Base-by-base conservation (phyloP, 1,140 invertebrate species). In the Ceratina japonica region DNA sequence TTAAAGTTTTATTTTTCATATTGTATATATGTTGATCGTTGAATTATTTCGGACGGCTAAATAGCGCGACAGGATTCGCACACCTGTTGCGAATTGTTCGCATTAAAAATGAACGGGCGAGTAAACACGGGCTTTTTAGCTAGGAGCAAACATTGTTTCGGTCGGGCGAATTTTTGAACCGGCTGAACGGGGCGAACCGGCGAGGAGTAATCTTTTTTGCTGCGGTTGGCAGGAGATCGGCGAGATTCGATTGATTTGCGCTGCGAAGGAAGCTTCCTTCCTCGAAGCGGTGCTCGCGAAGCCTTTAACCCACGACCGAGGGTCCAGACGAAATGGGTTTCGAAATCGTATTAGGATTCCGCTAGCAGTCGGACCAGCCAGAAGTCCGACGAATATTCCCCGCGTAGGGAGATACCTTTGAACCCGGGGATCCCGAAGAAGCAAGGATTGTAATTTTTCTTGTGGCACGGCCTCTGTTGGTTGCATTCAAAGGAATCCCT, bases 341-440 rank as follows among this genome's bases (percentile, higher is more conserved):
- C 73, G 59, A 84, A 69, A 85, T 84, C 74, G 83, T 81, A 85
- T 84, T 75, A 84, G 83, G 82, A 72, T 74, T 69, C 69, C 69
- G 54, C 59, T 65, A 52, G 10, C 49, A 13, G 27, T 59, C 20
- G 31, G 58, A 63, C 65, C 44, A 15, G 15, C 13, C 56, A 59
- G 65, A 70, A 24, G 51, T 54, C 37, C 64, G 8, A 56, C 51
- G 5, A 20, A 68, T 59, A 75, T 44, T 49, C 72, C 65, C n/a
- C 65, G 44, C n/a, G 37, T 51, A n/a, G 54, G 52, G 37, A 44
- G 37, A 44, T 44, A 65, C 58, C 73, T 75, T 63, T 69, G 44
- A 62, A 24, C 27, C 12, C 16, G 31, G 64, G n/a, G 52, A 59
- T 56, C 54, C 10, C 61, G 10, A 15, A 31, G 22, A n/a, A 58